Conservation (phyloP, 1,140 invertebrate genomes). For the Nephila pilipes region DNA sequence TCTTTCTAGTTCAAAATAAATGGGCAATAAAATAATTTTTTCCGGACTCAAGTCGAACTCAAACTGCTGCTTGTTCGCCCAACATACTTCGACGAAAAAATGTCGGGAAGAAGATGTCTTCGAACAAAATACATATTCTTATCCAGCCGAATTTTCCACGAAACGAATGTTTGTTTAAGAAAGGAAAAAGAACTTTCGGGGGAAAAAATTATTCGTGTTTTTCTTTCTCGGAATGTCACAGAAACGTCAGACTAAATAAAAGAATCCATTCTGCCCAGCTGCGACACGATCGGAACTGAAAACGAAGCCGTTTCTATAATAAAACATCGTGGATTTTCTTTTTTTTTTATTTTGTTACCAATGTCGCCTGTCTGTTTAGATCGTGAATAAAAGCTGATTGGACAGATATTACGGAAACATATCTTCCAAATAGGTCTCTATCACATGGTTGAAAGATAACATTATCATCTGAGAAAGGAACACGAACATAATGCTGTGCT, state of each 20-base stretch:
- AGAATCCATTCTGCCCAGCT: conserved; percentile 45
- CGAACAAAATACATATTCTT: background rate
- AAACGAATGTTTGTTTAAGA: conserved; percentile 5
- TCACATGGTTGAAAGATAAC: conserved; percentile 51
- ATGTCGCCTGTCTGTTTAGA: background rate
- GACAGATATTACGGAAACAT: conserved; percentile 45
- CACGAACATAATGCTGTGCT: background rate
- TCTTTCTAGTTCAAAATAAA: background rate
- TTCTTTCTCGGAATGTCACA: background rate
- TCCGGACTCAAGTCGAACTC: background rate
- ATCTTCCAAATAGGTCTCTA: conserved; percentile 32
- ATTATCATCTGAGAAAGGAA: conserved; percentile 17
- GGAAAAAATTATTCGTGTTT: background rate
- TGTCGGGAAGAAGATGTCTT: background rate
- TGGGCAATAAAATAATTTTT: background rate
- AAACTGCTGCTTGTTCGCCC: background rate
- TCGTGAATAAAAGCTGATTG: conserved; percentile 1
- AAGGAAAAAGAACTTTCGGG: background rate
- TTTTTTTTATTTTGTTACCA: background rate
- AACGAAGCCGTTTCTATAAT: conserved; percentile 20
- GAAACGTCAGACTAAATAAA: conserved; percentile 27
- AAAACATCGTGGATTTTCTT: background rate
- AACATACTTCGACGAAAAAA: background rate
- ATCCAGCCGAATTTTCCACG: background rate
- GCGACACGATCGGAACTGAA: conserved; percentile 31